Percentiles rank a stretch among this genome's conserved stretches.
Evolutionary conservation across 2,888 invertebrate genomes (phyloP).

Genomic region (Thera britannica): DNA sequence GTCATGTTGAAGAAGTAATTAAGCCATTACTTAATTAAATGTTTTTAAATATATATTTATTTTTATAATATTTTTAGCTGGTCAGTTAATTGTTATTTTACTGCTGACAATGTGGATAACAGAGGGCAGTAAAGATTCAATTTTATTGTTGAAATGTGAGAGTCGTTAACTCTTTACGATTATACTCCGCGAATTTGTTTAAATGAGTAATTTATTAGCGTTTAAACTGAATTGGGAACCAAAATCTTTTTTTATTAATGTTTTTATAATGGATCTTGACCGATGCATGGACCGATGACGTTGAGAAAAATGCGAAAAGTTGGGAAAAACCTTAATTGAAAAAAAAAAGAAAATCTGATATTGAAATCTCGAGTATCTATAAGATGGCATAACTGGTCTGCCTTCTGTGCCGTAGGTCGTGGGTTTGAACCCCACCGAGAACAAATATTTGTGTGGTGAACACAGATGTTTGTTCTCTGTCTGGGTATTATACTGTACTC

Average conservation of each 20-base stretch:
- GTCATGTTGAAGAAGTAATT: no score
- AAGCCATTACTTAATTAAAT: not conserved
- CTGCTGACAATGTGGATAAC: slow-evolving; percentile 31
- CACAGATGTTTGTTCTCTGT: no score
- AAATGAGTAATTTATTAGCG: slow-evolving; percentile 27
- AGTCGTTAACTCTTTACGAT: slow-evolving; percentile 32
- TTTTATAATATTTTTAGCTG: not conserved
- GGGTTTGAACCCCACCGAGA: no score
- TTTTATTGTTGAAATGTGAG: slow-evolving; percentile 41
- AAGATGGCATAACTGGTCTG: no score
- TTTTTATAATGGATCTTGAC: slow-evolving; percentile 13
- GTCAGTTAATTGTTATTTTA: slow-evolving; percentile 13
- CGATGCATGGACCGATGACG: not conserved
- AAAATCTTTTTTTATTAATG: slow-evolving; percentile 6
- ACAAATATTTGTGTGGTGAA: no score
- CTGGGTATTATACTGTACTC: no score
- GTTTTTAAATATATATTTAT: slow-evolving; percentile 3
- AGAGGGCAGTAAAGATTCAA: slow-evolving; percentile 33
- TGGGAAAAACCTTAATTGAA: no score
- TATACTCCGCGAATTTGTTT: slow-evolving; percentile 29
- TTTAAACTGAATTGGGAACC: slow-evolving; percentile 23
- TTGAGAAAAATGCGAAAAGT: not conserved
- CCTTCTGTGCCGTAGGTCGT: no score
- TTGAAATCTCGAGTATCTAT: no score
- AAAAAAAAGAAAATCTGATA: no score